A percentile compares a stretch with the other conserved stretches of the same genome.
Conservation (phyloP, 1,140 invertebrate genomes). For the Gonioctena quinquepunctata region DNA sequence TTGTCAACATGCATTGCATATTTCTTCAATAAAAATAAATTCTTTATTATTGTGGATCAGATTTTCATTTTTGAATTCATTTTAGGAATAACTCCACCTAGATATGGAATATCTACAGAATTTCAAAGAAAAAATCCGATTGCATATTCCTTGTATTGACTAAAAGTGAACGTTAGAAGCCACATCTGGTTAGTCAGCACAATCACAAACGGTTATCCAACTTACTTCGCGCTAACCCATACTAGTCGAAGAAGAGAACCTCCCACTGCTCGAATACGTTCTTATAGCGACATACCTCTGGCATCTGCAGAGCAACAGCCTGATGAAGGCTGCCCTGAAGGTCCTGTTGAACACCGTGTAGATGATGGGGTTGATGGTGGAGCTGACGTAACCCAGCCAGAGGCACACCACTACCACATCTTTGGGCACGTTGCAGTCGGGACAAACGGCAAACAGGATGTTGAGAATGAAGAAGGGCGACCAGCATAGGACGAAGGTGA, state of each 20-base stretch:
- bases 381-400: conserved; percentile 89
- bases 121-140: too few species aligned
- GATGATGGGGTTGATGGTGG: conserved; percentile 83
- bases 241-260: conserved; percentile 7
- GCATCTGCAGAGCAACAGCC: conserved; percentile 75
- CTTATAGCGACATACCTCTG: conserved; percentile 61
- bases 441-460: conserved; percentile 78
- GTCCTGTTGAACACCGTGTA: conserved; percentile 90
- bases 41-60: too few species aligned
- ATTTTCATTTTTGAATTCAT: too few species aligned
- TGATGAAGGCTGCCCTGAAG: conserved; percentile 82
- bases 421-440: conserved; percentile 69
- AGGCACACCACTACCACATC: conserved; percentile 76
- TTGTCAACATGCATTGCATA: too few species aligned
- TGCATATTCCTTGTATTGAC: too few species aligned
- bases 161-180: background rate
- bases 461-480: conserved; percentile 88
- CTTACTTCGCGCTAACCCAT: background rate
- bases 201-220: background rate
- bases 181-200: background rate
- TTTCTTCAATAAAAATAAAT: too few species aligned
- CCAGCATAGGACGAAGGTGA: conserved; percentile 90
- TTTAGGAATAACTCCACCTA: too few species aligned
- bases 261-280: conserved; percentile 1
- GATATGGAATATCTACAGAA: too few species aligned